These are phyloP conservation scores for Morpho helenor DNA, from an alignment of 2,888 invertebrate species.

Conservation along the genomic window DNA sequence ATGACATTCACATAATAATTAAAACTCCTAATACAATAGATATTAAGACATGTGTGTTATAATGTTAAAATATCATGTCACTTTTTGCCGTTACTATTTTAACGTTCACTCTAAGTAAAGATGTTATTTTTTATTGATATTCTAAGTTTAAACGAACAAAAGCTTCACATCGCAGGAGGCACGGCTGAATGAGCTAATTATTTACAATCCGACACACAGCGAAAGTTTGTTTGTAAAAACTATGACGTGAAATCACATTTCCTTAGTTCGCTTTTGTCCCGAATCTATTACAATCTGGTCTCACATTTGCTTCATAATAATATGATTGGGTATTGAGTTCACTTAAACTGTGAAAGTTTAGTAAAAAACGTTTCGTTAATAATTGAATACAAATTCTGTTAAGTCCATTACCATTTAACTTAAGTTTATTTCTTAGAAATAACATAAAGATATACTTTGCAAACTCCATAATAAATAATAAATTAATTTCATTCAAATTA, in stretches of 20 bases:
- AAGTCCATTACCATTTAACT: too few relatives aligned
- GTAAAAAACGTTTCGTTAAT: neutral
- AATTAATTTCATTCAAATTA: too few relatives aligned
- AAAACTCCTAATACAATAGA: too few relatives aligned
- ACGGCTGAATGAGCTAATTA: conserved; percentile 72
- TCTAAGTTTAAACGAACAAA: conserved; percentile 62
- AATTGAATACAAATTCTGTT: neutral
- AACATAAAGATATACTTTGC: too few relatives aligned
- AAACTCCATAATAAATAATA: too few relatives aligned
- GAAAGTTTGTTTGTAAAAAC: conserved; percentile 59
- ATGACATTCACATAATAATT: too few relatives aligned
- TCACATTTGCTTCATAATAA: conserved; percentile 33
- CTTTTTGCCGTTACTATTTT: too few relatives aligned
- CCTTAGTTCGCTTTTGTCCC: conserved; percentile 65
- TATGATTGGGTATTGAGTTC: conserved; percentile 12
- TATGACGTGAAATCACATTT: conserved; percentile 76
- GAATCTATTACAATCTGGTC: conserved; percentile 49
- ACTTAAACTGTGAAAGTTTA: neutral
- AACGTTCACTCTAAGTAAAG: neutral
- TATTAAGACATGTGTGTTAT: too few relatives aligned
- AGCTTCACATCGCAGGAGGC: conserved; percentile 54
- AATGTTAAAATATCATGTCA: too few relatives aligned
- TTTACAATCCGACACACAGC: conserved; percentile 75
- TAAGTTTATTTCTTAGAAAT: too few relatives aligned
- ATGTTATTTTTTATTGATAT: conserved; percentile 38